phyloP scores from a whole-genome alignment of 2,113 vertebrate genomes.

The Prionailurus viverrinus region DNA sequence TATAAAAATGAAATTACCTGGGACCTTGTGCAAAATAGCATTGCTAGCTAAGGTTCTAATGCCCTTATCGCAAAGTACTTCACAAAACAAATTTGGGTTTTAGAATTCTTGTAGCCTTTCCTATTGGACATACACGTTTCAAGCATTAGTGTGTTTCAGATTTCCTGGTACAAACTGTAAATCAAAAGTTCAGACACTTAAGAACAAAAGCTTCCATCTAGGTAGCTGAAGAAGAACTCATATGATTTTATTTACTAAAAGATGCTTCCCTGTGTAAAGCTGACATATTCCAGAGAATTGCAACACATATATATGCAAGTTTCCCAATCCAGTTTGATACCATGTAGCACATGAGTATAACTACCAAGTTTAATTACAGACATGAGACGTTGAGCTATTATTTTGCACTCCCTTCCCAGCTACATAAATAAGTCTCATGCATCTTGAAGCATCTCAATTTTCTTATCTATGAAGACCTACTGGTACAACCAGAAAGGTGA shows the following conservation, averaged over 20 bases:
- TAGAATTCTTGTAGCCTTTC: conserved; percentile 53
- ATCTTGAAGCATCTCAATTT: not conserved
- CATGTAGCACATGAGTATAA: not conserved
- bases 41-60: not conserved
- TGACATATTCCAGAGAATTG: not conserved
- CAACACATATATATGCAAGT: not conserved
- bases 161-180: conserved; percentile 57
- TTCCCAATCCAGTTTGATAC: not conserved
- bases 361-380: not conserved
- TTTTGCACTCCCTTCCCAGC: not conserved
- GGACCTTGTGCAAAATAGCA: conserved; percentile 30
- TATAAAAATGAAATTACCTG: conserved; percentile 73
- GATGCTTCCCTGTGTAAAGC: not conserved
- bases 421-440: not conserved
- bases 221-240: not conserved
- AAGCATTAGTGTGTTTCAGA: conserved; percentile 57
- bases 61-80: conserved; percentile 40
- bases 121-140: not conserved
- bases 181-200: not conserved
- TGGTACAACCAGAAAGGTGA: not conserved
- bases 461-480: not conserved
- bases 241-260: conserved; percentile 24
- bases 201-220: not conserved
- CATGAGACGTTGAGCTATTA: not conserved
- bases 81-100: not conserved